A percentile compares a stretch with the other conserved stretches of the same genome.
phyloP scores from a whole-genome alignment of 1,140 invertebrate genomes.

The Drosophila pachea region DNA sequence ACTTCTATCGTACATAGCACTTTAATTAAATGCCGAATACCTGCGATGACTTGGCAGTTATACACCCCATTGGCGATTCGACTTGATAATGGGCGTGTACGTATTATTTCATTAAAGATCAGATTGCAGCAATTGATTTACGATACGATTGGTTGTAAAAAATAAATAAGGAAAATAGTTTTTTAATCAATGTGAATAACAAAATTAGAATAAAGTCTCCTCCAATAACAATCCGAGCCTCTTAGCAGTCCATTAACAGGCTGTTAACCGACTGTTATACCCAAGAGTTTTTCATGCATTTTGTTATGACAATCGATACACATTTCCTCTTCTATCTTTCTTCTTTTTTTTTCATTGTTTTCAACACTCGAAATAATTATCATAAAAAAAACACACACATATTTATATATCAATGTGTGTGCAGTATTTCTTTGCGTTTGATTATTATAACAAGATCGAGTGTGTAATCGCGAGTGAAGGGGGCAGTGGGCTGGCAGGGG shows the following conservation, averaged over 20 bases:
- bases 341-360: slow-evolving; percentile 35
- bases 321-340: slow-evolving; percentile 1
- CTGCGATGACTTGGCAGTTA: slow-evolving; percentile 7
- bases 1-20: neutral
- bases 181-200: slow-evolving; percentile 7
- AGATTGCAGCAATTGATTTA: slow-evolving; percentile 42
- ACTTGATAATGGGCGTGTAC: slow-evolving; percentile 31
- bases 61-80: neutral
- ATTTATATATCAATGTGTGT: slow-evolving; percentile 38
- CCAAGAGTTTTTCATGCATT: neutral
- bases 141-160: slow-evolving; percentile 24
- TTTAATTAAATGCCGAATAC: slow-evolving; percentile 26
- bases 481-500: neutral
- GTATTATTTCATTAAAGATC: slow-evolving; percentile 39
- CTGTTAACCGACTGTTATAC: slow-evolving; percentile 9
- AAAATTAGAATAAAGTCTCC: neutral
- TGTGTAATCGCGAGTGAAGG: slow-evolving; percentile 57
- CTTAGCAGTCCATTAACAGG: neutral
- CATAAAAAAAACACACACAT: slow-evolving; percentile 53
- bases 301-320: slow-evolving; percentile 18
- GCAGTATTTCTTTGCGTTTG: slow-evolving; percentile 47
- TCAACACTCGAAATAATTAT: slow-evolving; percentile 66
- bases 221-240: neutral
- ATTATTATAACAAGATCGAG: slow-evolving; percentile 56
- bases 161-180: neutral